These are phyloP conservation scores for Petrocephalus zakoni DNA, from an alignment of 2,113 vertebrate genomes.

Conservation along the genomic window DNA sequence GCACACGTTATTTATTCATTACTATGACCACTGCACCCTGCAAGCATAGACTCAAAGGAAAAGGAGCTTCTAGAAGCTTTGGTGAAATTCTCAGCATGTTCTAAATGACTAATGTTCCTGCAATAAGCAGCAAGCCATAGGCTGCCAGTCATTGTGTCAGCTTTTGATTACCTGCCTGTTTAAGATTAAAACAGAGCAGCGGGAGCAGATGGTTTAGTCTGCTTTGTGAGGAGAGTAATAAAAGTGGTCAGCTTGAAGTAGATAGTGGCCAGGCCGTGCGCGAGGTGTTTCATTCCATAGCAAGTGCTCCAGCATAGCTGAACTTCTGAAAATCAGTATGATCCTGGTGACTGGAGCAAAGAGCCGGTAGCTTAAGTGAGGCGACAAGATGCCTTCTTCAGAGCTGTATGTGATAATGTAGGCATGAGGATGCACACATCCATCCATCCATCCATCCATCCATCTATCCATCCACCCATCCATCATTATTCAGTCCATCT, in stretches of 20 bases:
- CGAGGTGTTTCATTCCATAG: neutral
- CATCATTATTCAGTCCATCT: no score
- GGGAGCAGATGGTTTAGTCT: neutral
- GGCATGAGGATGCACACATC: no score
- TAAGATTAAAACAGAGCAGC: constrained; percentile 1
- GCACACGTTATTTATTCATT: neutral
- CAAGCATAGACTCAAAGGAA: neutral
- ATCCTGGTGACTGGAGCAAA: no score
- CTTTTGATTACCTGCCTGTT: neutral
- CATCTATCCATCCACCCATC: no score
- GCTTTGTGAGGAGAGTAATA: neutral
- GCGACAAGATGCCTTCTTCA: no score
- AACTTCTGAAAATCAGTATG: no score
- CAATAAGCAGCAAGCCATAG: neutral
- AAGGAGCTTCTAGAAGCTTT: neutral
- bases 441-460: no score
- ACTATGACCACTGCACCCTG: neutral
- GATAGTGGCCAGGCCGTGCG: neutral
- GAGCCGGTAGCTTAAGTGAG: no score
- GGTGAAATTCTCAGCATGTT: neutral
- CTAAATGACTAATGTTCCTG: neutral
- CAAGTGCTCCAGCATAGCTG: neutral
- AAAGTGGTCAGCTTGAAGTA: neutral
- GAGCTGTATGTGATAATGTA: no score
- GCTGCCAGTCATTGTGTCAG: neutral